These are phyloP conservation scores for Lissocephala sabroskyi DNA, from an alignment of 2,888 invertebrate genomes.

Conservation along the genomic window DNA sequence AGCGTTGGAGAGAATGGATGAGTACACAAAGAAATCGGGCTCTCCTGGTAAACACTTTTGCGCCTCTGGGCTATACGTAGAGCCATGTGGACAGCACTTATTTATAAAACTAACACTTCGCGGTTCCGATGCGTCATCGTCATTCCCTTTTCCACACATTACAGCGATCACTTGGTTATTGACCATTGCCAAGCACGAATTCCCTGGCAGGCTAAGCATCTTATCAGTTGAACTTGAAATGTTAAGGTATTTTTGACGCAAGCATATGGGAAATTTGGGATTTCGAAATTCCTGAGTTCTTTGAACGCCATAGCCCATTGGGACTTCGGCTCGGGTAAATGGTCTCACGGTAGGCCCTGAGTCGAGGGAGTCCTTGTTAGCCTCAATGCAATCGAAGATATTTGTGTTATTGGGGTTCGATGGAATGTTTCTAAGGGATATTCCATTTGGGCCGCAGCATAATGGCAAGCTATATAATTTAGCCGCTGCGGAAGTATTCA, in stretches of 20 bases:
- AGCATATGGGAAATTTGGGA: constrained; percentile 10
- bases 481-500: not conserved
- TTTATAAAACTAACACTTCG: constrained; percentile 50
- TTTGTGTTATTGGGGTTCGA: not conserved
- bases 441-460: not conserved
- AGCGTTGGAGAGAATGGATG: constrained; percentile 44
- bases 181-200: constrained; percentile 42
- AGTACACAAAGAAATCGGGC: constrained; percentile 43
- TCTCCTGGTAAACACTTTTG: constrained; percentile 42
- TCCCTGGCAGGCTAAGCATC: not conserved
- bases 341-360: not conserved
- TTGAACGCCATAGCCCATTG: constrained; percentile 20
- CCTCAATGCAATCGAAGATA: constrained; percentile 16
- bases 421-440: not conserved
- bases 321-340: constrained; percentile 11
- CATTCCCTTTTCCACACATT: constrained; percentile 36
- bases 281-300: not conserved
- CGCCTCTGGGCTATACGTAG: constrained; percentile 44
- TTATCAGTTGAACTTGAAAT: constrained; percentile 11
- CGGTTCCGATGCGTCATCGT: constrained; percentile 8
- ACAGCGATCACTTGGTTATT: constrained; percentile 39
- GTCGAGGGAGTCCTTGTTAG: constrained; percentile 3
- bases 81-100: constrained; percentile 67
- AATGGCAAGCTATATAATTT: not conserved
- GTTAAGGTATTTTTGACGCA: constrained; percentile 4